A percentile compares a stretch with the other conserved stretches of the same genome.
Conservation (phyloP, 2,888 invertebrate genomes). For the Microchrysa polita region DNA sequence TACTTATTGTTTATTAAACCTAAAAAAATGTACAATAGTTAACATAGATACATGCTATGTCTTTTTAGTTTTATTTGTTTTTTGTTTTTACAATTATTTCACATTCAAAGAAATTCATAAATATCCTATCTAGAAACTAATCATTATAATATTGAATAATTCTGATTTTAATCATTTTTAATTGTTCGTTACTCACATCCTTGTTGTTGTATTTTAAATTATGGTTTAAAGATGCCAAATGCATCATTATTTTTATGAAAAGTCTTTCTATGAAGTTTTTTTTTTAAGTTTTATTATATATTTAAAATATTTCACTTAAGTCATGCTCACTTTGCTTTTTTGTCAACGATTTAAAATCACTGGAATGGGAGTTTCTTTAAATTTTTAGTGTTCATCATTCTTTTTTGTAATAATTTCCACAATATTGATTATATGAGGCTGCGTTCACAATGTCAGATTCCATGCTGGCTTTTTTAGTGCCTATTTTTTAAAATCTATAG, state of each 20-base stretch:
- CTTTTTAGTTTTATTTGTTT: no score
- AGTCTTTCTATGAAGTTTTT: background rate
- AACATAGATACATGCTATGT: slow-evolving; percentile 40
- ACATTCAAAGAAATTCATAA: slow-evolving; percentile 49
- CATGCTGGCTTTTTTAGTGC: no score
- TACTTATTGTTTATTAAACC: slow-evolving; percentile 40
- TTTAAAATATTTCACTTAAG: no score
- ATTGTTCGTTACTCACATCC: slow-evolving; percentile 12
- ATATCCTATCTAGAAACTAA: slow-evolving; percentile 52
- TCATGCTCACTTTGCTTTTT: background rate
- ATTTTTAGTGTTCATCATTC: background rate
- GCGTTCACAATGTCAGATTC: no score
- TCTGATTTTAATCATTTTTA: background rate
- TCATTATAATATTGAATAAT: slow-evolving; percentile 17
- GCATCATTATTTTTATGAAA: no score
- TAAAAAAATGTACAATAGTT: slow-evolving; percentile 43
- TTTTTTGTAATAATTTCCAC: background rate
- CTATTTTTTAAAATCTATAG: no score
- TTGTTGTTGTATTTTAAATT: background rate
- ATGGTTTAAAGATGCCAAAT: no score
- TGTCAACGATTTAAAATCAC: background rate
- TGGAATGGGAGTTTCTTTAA: background rate
- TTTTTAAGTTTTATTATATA: background rate
- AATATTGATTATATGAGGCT: no score
- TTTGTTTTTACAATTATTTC: slow-evolving; percentile 41